These are phyloP conservation scores for Eristalis intricaria DNA, from an alignment of 2,888 invertebrate genomes.

Conservation along the genomic window DNA sequence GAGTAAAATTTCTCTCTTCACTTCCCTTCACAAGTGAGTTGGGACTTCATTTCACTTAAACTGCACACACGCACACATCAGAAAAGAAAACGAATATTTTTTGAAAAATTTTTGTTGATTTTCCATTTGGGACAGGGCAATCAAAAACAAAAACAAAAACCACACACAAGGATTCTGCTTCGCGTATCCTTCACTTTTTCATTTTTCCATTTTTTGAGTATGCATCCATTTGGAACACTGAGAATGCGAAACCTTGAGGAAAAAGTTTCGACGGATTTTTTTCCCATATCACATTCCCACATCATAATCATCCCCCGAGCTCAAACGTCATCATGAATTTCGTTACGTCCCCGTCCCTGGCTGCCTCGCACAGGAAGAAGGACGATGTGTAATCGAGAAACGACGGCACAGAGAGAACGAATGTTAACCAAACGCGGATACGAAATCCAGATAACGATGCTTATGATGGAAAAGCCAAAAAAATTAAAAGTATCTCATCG, in stretches of 20 bases:
- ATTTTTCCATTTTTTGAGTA: slow-evolving; percentile 52
- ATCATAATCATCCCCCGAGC: slow-evolving; percentile 43
- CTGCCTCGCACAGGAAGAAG: slow-evolving; percentile 16
- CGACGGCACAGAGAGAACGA: slow-evolving; percentile 21
- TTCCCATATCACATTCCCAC: slow-evolving; percentile 55
- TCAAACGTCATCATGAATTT: slow-evolving; percentile 36
- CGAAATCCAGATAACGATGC: slow-evolving; percentile 22
- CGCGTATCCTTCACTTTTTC: slow-evolving; percentile 33
- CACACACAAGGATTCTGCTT: slow-evolving; percentile 19
- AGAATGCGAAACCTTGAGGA: slow-evolving; percentile 34
- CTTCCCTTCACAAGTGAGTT: background rate
- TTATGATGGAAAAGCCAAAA: slow-evolving; percentile 36
- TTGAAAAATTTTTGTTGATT: slow-evolving; percentile 14
- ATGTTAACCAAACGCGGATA: background rate
- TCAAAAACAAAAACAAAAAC: background rate
- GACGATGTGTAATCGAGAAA: slow-evolving; percentile 42
- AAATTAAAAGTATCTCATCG: slow-evolving; percentile 29
- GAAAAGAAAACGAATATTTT: background rate
- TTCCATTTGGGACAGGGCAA: slow-evolving; percentile 52
- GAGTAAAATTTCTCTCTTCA: slow-evolving; percentile 2
- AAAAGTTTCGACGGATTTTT: slow-evolving; percentile 40
- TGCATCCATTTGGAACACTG: slow-evolving; percentile 39
- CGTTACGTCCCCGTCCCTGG: slow-evolving; percentile 15
- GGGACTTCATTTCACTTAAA: background rate
- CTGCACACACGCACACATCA: background rate